Base-by-base conservation (phyloP, 1,140 invertebrate species). In the Mizuhopecten yessoensis region DNA sequence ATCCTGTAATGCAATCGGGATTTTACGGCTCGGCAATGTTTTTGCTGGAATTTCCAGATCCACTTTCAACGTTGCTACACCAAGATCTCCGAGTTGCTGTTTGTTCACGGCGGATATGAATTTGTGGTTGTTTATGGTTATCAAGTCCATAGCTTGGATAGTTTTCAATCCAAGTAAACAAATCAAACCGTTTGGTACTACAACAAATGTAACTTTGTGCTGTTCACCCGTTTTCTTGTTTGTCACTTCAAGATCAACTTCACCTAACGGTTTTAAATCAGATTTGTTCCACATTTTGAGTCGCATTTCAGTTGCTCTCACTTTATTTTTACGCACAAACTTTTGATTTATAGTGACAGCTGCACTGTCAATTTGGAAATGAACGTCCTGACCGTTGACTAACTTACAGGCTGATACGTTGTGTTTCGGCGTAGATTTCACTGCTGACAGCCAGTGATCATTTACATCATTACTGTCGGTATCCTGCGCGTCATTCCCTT, bases 281-380 rank as follows among this genome's bases (percentile, higher is more conserved):
- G 87, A 9, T 36, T 91, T 88, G 34, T 88, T 88, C 90, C 87
- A 86, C 87, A 90, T 90, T 88, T n/a, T 90, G 11, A 86, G 34
- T 87, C 20, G 87, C 3, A 87, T 23, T 34, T 34, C 33, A 13
- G 36, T 90, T 23, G 36, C 39, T n/a, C n/a, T 33, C 9, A 34
- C 89, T 87, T 90, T 87, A 0, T 88, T 33, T 33, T 88, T 91
- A 86, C 90, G 33, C 23, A 90, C 90, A 87, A 45, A 39, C n/a
- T 87, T 87, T 33, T 90, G 86, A 15, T 36, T 23, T 20, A 90
- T 36, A 11, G 89, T 86, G 57, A 15, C 88, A 23, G 88, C 39
- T 15, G 3, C 88, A 89, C 88, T 89, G 42, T 45, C 49, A 33
- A 90, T 33, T 90, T 90, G 89, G 33, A 90, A 90, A n/a, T 33